Percentiles rank a stretch among this genome's conserved stretches.
Evolutionary conservation across 2,113 vertebrate genomes (phyloP).

Genomic region (Cygnus atratus): DNA sequence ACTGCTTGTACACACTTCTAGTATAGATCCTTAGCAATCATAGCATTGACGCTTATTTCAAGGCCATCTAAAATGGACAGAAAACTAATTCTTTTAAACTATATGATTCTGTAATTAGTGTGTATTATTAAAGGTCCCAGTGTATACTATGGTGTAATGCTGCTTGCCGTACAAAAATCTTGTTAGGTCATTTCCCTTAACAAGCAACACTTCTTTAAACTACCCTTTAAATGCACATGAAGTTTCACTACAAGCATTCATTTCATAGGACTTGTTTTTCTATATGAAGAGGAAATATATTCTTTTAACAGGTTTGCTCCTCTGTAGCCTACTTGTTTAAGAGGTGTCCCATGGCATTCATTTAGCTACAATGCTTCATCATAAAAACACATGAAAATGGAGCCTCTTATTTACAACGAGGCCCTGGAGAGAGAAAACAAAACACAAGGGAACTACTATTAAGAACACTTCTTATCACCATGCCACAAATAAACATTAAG

Average conservation of each 20-base stretch:
- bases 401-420: conserved; percentile 65
- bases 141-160: conserved; percentile 11
- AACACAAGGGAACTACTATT: conserved; percentile 63
- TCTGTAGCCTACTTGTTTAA: conserved; percentile 69
- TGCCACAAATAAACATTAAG: conserved; percentile 60
- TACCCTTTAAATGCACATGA: background rate
- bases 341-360: conserved; percentile 64
- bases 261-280: conserved; percentile 53
- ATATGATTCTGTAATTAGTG: conserved; percentile 24
- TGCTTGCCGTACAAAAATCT: conserved; percentile 14
- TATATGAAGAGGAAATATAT: conserved; percentile 57
- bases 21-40: background rate
- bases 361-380: conserved; percentile 68
- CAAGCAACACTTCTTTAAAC: conserved; percentile 57
- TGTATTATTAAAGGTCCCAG: conserved; percentile 28
- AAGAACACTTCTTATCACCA: conserved; percentile 60
- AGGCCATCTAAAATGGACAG: conserved; percentile 1
- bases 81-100: conserved; percentile 33
- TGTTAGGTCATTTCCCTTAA: conserved; percentile 62
- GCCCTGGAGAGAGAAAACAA: conserved; percentile 66
- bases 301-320: conserved; percentile 67
- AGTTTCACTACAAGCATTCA: conserved; percentile 54
- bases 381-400: conserved; percentile 72
- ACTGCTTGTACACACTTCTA: background rate
- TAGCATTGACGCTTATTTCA: background rate